Evolutionary conservation across 2,797 vertebrate genomes (phyloP), one percentile per base, ranked within the genome.

Genomic region (Calcarius lapponicus): DNA sequence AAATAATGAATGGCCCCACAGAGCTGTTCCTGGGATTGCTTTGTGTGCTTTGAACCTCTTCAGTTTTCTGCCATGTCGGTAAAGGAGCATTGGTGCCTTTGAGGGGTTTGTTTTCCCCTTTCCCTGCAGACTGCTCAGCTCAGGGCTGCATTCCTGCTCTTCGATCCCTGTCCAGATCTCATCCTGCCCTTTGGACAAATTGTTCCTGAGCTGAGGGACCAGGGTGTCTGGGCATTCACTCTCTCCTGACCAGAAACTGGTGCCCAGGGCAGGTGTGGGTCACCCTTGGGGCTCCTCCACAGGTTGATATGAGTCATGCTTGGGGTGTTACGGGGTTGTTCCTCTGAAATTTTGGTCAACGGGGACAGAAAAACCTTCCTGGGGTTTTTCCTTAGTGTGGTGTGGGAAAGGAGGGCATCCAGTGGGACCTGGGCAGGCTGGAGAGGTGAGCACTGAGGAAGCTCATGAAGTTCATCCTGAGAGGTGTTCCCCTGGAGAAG

Each of bases 21-120:
- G 82, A 94, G 92, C 79, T 70, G 92, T 89, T 95, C 40, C 91
- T 92, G 93, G 93, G 92, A 79, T 61, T 69, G 82, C 91, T 85
- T 43, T 0, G 11, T 29, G 82, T 65, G 74, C 78, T 91, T 92
- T 84, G 92, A 67, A 94, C 92, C 82, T 20, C 19, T 32, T 90
- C 3, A 12, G 43, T 66, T 95, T 96, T 22, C 74, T 96, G 86
- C 89, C 74, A 48, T 25, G 62, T 88, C 87, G 90, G 92, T 88
- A 64, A 93, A 90, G 36, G 69, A 83, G 66, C 91, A 43, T 17
- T 61, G 93, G 75, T 93, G 95, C 92, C 47, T 95, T 86, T 40
- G 71, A 47, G 34, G 40, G 36, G 34, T 13, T 79, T 48, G 16
- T 57, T 82, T 31, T 36, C 42, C 34, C 18, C 21, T 8, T 18